Conservation (phyloP, 2,797 vertebrate genomes). For the Hafferia zeledoni region DNA sequence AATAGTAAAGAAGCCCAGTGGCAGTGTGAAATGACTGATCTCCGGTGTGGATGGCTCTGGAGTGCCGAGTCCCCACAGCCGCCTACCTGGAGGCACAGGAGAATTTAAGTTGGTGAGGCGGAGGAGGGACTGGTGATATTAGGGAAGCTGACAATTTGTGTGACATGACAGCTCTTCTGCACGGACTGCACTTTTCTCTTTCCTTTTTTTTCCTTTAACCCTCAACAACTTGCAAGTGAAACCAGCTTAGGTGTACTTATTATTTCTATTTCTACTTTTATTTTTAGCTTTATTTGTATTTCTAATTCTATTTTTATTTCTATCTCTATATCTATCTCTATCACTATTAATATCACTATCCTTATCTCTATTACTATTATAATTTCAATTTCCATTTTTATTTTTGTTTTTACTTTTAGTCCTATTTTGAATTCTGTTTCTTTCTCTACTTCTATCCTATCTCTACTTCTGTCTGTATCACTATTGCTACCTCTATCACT, state of each 20-base stretch:
- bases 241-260: not conserved
- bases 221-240: not conserved
- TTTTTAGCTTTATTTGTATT: not conserved
- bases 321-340: not conserved
- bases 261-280: not conserved
- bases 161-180: conserved; percentile 40
- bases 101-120: conserved; percentile 48
- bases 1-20: conserved; percentile 59
- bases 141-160: conserved; percentile 41
- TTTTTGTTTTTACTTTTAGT: not conserved
- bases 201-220: not conserved
- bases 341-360: not conserved
- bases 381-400: not conserved
- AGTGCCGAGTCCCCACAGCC: conserved; percentile 1
- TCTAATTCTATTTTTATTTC: not conserved
- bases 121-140: conserved; percentile 44
- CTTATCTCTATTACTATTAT: not conserved
- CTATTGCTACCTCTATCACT: not conserved
- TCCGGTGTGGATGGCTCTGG: conserved; percentile 43
- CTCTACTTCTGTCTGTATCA: not conserved
- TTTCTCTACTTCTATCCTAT: not conserved
- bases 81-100: conserved; percentile 50
- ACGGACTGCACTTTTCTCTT: not conserved
- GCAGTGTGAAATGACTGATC: conserved; percentile 70
- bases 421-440: not conserved